Evolutionary conservation across 1,140 invertebrate genomes (phyloP).

Genomic region (Varroa destructor): DNA sequence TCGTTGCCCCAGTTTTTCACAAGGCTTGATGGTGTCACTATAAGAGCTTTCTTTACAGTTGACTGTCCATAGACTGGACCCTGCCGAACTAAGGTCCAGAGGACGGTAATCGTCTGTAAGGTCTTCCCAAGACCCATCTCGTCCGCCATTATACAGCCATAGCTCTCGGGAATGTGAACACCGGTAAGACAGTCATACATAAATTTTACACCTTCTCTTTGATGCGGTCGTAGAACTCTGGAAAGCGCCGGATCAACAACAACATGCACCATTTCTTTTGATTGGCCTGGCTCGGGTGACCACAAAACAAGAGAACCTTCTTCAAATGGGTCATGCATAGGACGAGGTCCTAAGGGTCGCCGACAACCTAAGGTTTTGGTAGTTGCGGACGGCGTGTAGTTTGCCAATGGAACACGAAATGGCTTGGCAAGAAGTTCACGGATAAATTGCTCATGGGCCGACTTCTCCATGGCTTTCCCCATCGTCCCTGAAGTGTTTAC

Average conservation of each 20-base stretch:
- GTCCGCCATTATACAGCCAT: constrained; percentile 96
- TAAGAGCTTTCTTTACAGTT: constrained; percentile 75
- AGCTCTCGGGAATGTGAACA: constrained; percentile 64
- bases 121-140: constrained; percentile 97
- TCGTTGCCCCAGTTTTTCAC: constrained; percentile 99
- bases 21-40: constrained; percentile 89
- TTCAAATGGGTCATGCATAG: constrained; percentile 83
- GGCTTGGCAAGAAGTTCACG: constrained; percentile 67
- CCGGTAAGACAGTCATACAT: constrained; percentile 99
- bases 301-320: constrained; percentile 85
- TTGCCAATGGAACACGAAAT: constrained; percentile 85
- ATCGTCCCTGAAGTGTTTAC: not conserved
- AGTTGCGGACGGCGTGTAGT: constrained; percentile 52
- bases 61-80: constrained; percentile 56
- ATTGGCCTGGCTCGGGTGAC: constrained; percentile 52
- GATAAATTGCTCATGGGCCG: constrained; percentile 60
- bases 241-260: constrained; percentile 84
- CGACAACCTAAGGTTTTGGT: constrained; percentile 57
- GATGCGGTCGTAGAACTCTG: constrained; percentile 87
- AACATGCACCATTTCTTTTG: constrained; percentile 67
- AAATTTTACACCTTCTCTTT: constrained; percentile 96
- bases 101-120: constrained; percentile 86
- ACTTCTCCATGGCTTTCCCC: not conserved
- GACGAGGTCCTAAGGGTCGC: constrained; percentile 51
- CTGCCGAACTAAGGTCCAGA: constrained; percentile 86